Percentiles rank a stretch among this genome's conserved stretches.
Conservation (phyloP, 2,113 vertebrate genomes). For the Tretioscincus oriximinensis region DNA sequence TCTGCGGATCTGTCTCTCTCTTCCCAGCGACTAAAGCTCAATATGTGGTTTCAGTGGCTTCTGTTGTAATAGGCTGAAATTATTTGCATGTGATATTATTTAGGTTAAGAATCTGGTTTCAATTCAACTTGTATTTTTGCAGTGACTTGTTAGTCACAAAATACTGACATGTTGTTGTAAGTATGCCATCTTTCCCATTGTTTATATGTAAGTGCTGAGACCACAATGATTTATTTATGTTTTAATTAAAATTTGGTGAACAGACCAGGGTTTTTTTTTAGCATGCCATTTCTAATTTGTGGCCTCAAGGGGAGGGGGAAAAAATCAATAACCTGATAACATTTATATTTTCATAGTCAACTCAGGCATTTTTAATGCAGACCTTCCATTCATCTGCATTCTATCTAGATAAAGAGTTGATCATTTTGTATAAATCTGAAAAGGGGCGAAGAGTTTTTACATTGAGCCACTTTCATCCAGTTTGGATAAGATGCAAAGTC, state of each 20-base stretch:
- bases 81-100: conserved; percentile 68
- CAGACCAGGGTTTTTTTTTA: conserved; percentile 66
- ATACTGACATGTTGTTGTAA: conserved; percentile 73
- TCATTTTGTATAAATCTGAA: conserved; percentile 34
- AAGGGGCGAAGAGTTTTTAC: conserved; percentile 27
- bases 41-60: conserved; percentile 65
- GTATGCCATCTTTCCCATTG: conserved; percentile 77
- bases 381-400: conserved; percentile 50
- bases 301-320: conserved; percentile 49
- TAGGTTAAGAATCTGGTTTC: conserved; percentile 72
- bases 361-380: conserved; percentile 58
- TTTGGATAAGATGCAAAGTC: conserved; percentile 33
- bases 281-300: conserved; percentile 75
- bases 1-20: conserved; percentile 48
- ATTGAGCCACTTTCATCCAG: conserved; percentile 52
- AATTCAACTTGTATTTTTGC: conserved; percentile 69
- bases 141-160: conserved; percentile 71
- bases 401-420: conserved; percentile 4
- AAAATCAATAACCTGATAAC: conserved; percentile 58
- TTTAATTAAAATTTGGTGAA: conserved; percentile 83
- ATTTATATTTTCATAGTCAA: conserved; percentile 59
- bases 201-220: conserved; percentile 73
- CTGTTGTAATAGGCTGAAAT: conserved; percentile 40
- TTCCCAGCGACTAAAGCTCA: conserved; percentile 24
- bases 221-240: conserved; percentile 80